These are phyloP conservation scores for Polypedilum pembai DNA, from an alignment of 1,140 invertebrate species.

Conservation along the genomic window DNA sequence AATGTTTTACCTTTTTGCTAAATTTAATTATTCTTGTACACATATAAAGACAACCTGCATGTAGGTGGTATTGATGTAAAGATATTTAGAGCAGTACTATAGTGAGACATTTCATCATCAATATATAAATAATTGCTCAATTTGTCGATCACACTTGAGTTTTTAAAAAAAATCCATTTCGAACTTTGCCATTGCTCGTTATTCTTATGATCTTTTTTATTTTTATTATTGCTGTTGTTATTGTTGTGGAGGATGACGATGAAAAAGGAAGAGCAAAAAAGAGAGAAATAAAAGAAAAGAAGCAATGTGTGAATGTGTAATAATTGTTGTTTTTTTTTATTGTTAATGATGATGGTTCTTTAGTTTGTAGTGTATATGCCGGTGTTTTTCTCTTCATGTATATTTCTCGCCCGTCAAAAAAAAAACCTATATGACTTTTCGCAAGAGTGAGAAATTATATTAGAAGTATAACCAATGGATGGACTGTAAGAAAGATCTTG, in stretches of 20 bases:
- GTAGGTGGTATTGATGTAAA: too few relatives aligned
- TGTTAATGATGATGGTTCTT: slow-evolving; percentile 22
- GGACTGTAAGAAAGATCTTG: not conserved
- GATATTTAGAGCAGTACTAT: too few relatives aligned
- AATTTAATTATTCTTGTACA: too few relatives aligned
- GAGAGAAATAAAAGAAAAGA: not conserved
- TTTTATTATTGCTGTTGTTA: too few relatives aligned
- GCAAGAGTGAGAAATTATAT: slow-evolving; percentile 17
- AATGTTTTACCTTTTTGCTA: not conserved
- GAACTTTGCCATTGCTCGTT: too few relatives aligned
- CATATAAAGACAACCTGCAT: too few relatives aligned
- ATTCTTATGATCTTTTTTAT: too few relatives aligned
- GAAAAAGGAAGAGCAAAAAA: not conserved
- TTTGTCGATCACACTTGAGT: too few relatives aligned
- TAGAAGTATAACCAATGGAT: slow-evolving; percentile 17
- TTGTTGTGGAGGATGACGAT: too few relatives aligned
- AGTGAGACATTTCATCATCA: too few relatives aligned
- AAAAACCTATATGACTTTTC: not conserved
- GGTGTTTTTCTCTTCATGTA: slow-evolving; percentile 1
- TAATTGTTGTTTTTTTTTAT: slow-evolving; percentile 19
- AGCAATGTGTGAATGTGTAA: slow-evolving; percentile 24
- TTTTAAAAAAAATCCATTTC: too few relatives aligned
- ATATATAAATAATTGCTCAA: too few relatives aligned
- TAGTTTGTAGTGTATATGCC: not conserved
- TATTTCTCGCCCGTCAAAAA: not conserved